Conservation (phyloP, 2,888 invertebrate genomes). For the Cantharis flavilabris region DNA sequence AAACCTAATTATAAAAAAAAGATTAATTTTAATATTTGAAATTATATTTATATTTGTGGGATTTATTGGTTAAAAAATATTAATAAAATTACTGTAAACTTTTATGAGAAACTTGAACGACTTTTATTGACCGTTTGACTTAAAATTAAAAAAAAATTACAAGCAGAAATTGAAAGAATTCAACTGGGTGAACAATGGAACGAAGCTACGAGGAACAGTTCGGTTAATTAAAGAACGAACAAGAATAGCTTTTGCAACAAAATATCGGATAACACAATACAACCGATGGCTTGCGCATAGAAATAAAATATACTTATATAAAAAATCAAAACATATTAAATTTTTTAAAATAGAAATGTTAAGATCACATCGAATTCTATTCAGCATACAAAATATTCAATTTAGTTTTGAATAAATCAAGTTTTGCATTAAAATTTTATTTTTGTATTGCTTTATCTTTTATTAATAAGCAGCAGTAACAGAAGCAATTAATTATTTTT, state of each 20-base stretch:
- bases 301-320: background rate
- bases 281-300: background rate
- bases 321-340: background rate
- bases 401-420: background rate
- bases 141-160: background rate
- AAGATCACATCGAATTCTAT: background rate
- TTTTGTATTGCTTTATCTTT: background rate
- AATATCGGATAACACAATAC: background rate
- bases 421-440: background rate
- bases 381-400: background rate
- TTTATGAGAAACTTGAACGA: background rate
- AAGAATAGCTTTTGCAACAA: background rate
- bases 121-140: background rate
- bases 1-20: too few species aligned
- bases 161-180: background rate
- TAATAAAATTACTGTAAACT: too few species aligned
- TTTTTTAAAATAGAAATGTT: background rate
- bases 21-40: too few species aligned
- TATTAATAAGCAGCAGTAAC: background rate
- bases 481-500: background rate
- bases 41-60: too few species aligned
- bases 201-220: background rate
- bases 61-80: too few species aligned
- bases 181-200: background rate
- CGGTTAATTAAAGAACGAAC: background rate